Percentiles rank a stretch among this genome's conserved stretches.
Evolutionary conservation across 2,113 vertebrate genomes (phyloP).

Genomic region (Cavia aperea): DNA sequence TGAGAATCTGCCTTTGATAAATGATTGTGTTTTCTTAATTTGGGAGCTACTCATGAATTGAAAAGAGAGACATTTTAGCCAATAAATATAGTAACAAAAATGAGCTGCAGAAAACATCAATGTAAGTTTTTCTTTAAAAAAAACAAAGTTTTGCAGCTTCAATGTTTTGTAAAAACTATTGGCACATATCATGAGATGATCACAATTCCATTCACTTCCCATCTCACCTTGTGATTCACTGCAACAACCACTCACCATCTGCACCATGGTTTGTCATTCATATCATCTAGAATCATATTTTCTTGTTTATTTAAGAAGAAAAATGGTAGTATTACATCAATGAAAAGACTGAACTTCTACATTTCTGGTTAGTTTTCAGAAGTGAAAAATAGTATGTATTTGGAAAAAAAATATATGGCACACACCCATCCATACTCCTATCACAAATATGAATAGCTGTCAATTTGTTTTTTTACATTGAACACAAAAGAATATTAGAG

Average conservation of each 20-base stretch:
- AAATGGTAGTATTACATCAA: background rate
- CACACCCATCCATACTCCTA: background rate
- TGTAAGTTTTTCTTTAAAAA: background rate
- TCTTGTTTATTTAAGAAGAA: slow-evolving; percentile 3
- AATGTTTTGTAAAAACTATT: slow-evolving; percentile 15
- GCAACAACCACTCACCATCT: slow-evolving; percentile 30
- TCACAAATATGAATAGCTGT: background rate
- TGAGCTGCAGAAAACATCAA: background rate
- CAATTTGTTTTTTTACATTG: background rate
- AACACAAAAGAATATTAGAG: background rate
- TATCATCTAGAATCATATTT: slow-evolving; percentile 9
- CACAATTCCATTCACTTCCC: background rate
- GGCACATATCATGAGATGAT: slow-evolving; percentile 21
- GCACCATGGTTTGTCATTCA: slow-evolving; percentile 13
- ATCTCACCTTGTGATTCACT: slow-evolving; percentile 40
- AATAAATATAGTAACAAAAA: background rate
- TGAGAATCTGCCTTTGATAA: background rate
- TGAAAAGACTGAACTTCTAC: background rate
- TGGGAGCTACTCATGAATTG: background rate
- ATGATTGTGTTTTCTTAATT: background rate
- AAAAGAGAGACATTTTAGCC: background rate
- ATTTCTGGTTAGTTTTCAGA: background rate
- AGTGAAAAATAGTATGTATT: slow-evolving; percentile 11
- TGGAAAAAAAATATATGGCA: background rate
- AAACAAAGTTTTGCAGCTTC: background rate